Evolutionary conservation across 2,888 invertebrate species (phyloP).

Genomic region (Agriopis aurantiaria): DNA sequence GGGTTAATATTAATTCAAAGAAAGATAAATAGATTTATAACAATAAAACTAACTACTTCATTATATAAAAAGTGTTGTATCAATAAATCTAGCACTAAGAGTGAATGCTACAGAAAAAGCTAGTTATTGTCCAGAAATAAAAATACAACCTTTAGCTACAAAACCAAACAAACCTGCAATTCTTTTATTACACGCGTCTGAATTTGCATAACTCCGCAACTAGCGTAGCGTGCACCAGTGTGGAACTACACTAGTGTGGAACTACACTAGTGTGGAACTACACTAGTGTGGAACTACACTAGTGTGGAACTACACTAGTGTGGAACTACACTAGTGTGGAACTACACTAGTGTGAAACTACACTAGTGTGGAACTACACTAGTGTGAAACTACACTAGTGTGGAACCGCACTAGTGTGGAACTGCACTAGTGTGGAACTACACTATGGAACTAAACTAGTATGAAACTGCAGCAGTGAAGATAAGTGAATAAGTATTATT

Average conservation of each 20-base stretch:
- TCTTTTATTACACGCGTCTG: too few relatives aligned
- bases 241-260: slow-evolving; percentile 3
- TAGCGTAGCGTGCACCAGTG: too few relatives aligned
- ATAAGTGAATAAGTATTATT: slow-evolving; percentile 29
- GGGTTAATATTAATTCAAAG: too few relatives aligned
- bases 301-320: slow-evolving; percentile 9
- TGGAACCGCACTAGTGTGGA: neutral
- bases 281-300: neutral
- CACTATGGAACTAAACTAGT: neutral
- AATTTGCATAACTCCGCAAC: neutral
- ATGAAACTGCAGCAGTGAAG: slow-evolving; percentile 5
- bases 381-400: slow-evolving; percentile 1
- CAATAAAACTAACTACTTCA: too few relatives aligned
- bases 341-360: neutral
- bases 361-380: slow-evolving; percentile 6
- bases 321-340: neutral
- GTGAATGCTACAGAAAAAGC: too few relatives aligned
- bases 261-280: neutral
- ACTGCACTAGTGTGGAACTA: slow-evolving; percentile 7
- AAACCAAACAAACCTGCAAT: too few relatives aligned
- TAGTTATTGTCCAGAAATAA: too few relatives aligned
- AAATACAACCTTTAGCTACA: too few relatives aligned
- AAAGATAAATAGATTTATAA: too few relatives aligned
- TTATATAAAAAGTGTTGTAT: too few relatives aligned
- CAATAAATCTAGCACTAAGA: too few relatives aligned